A percentile compares a stretch with the other conserved stretches of the same genome.
Conservation (phyloP, 2,113 vertebrate species). For the Motacilla tschutschensis region DNA sequence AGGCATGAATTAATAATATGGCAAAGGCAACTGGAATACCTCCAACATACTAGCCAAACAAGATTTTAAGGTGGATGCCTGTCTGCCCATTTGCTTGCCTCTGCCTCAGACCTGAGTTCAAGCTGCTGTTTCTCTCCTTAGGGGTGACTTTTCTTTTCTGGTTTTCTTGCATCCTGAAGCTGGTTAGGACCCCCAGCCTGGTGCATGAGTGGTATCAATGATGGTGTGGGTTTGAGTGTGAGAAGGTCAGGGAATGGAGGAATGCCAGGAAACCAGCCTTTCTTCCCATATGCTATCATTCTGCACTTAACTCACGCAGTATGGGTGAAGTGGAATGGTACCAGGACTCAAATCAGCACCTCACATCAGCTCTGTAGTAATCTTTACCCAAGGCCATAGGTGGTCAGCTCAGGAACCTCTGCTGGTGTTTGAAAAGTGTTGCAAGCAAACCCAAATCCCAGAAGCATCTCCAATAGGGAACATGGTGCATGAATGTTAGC, state of each 20-base stretch:
- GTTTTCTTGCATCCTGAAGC: neutral
- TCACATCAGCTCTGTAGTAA: neutral
- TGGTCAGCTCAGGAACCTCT: neutral
- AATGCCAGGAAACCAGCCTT: neutral
- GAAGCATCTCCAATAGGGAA: neutral
- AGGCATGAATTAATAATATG: slow-evolving; percentile 27
- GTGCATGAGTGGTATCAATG: neutral
- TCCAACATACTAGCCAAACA: neutral
- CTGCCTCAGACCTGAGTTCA: neutral
- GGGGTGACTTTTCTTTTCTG: neutral
- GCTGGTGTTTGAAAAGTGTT: neutral
- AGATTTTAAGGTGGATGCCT: neutral
- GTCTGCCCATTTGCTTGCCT: neutral
- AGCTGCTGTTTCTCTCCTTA: neutral
- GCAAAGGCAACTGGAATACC: slow-evolving; percentile 6
- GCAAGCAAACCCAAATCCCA: neutral
- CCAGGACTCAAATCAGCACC: neutral
- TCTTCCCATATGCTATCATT: neutral
- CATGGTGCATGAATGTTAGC: neutral
- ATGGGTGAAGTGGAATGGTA: neutral
- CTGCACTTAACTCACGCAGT: neutral
- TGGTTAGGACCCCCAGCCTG: neutral
- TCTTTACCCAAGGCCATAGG: neutral
- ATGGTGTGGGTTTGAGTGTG: neutral
- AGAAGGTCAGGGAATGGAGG: neutral